These are phyloP conservation scores for Tuberolachnus salignus DNA, from an alignment of 2,888 invertebrate genomes.

Conservation along the genomic window DNA sequence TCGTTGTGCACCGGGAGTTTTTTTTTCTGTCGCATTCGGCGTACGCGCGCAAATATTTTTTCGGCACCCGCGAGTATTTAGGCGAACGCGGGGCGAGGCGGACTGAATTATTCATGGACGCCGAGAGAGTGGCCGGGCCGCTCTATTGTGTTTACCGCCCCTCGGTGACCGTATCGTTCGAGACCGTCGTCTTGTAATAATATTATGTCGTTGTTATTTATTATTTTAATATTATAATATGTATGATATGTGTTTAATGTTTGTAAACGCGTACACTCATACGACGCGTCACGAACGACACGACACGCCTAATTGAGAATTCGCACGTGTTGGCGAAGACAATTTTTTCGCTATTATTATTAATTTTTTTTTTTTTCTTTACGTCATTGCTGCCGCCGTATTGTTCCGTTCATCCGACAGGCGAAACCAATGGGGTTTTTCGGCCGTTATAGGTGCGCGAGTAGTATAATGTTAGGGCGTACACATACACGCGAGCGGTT, in stretches of 20 bases:
- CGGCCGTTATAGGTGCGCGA: not conserved
- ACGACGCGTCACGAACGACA: slow-evolving; percentile 3
- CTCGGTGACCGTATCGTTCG: slow-evolving; percentile 16
- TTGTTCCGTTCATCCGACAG: not conserved
- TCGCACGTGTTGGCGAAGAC: slow-evolving; percentile 26
- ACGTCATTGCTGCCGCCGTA: not conserved
- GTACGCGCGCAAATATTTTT: slow-evolving; percentile 5
- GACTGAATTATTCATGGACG: slow-evolving; percentile 43
- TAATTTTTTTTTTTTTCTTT: slow-evolving; percentile 8
- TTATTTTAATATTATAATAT: not conserved
- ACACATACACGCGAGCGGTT: not conserved
- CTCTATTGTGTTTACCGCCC: slow-evolving; percentile 32
- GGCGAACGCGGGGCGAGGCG: slow-evolving; percentile 21
- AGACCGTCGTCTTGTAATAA: not conserved
- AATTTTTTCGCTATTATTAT: not conserved
- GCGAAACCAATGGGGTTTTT: not conserved
- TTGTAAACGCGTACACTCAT: too few species aligned
- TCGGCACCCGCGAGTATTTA: slow-evolving; percentile 15
- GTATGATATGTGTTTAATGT: not conserved
- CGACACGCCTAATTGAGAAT: slow-evolving; percentile 47
- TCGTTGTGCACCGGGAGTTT: too few species aligned
- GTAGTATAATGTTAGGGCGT: not conserved
- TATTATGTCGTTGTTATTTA: too few species aligned
- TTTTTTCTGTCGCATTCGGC: not conserved
- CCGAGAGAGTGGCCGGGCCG: slow-evolving; percentile 18